Evolutionary conservation across 2,797 vertebrate species (phyloP), one percentile per base, ranked within the genome.

Genomic region (Gadopsis bispinosus): DNA sequence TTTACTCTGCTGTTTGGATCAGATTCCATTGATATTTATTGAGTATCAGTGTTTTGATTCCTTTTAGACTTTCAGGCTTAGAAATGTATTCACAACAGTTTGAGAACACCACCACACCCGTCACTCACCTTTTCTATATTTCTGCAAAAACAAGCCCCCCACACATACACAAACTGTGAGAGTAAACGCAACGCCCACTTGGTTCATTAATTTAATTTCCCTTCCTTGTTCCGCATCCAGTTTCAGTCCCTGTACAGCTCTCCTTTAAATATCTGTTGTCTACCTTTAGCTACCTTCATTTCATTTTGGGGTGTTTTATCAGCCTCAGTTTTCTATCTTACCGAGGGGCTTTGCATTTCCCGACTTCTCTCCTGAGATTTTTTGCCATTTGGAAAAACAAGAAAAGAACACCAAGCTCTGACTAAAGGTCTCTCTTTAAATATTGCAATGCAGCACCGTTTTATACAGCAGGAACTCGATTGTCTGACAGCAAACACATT

Each of bases 61-160:
- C 9, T 48, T 63, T 47, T 53, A 19, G 56, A 63, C 53, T 69
- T 58, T 68, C 17, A 41, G 3, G 26, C 11, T 75, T 59, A 51
- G 56, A 80, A 71, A 86, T 77, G 75, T 85, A 73, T 69, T 83
- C 80, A 70, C 7, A 16, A 80, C 63, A 62, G 56, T 69, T 72
- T 0, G 7, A 48, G 35, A 81, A 70, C 47, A 51, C 20, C 2
- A 47, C 31, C 55, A 20, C 39, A 60, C 54, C 48, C 80, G 67
- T 59, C 69, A 76, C 58, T 78, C 63, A 55, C 53, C 26, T 84
- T 75, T 69, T 54, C 71, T 72, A 20, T 77, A 14, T n/a, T 37
- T 56, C 29, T 19, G 9, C 69, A 37, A 73, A 74, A 61, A 73
- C 65, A 74, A 71, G 67, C 67, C 26, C 50, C 67, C 26, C 50